Percentiles rank a stretch among this genome's conserved stretches.
Conservation (phyloP, 1,140 invertebrate species). For the Diabrotica undecimpunctata region DNA sequence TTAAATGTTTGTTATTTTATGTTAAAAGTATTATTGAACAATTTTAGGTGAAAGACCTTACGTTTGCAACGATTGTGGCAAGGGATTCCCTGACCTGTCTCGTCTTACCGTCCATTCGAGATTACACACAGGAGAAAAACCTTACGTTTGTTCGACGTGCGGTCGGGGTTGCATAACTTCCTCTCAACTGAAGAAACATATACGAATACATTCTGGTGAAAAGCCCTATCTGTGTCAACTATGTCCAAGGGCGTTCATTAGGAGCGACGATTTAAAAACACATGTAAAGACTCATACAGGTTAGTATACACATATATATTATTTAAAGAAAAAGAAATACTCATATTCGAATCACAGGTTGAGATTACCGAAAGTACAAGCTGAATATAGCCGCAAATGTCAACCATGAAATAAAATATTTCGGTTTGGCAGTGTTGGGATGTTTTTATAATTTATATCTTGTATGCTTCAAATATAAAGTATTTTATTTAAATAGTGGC, state of each 20-base stretch:
- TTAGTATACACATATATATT: slow-evolving; percentile 9
- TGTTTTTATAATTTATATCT: too few relatives aligned
- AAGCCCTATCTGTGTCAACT: slow-evolving; percentile 41
- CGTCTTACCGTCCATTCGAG: slow-evolving; percentile 52
- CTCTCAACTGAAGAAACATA: slow-evolving; percentile 48
- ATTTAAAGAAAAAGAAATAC: too few relatives aligned
- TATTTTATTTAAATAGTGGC: too few relatives aligned
- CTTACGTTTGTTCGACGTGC: slow-evolving; percentile 60
- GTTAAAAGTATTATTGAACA: too few relatives aligned
- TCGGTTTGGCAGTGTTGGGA: too few relatives aligned
- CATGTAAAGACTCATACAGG: slow-evolving; percentile 43
- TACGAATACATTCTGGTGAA: slow-evolving; percentile 46
- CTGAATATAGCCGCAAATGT: too few relatives aligned
- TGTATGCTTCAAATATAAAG: too few relatives aligned
- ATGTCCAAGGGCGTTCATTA: slow-evolving; percentile 42
- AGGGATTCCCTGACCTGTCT: slow-evolving; percentile 50
- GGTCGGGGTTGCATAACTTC: slow-evolving; percentile 44
- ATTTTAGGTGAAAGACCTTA: slow-evolving; percentile 50
- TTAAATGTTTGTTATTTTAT: too few relatives aligned
- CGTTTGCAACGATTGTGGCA: slow-evolving; percentile 47
- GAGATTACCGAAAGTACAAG: too few relatives aligned
- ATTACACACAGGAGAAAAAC: slow-evolving; percentile 63
- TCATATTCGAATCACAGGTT: too few relatives aligned
- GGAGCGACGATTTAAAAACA: slow-evolving; percentile 40
- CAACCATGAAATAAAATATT: too few relatives aligned